These are phyloP conservation scores for Petrophora chlorosata DNA, from an alignment of 2,888 invertebrate genomes.

Conservation along the genomic window DNA sequence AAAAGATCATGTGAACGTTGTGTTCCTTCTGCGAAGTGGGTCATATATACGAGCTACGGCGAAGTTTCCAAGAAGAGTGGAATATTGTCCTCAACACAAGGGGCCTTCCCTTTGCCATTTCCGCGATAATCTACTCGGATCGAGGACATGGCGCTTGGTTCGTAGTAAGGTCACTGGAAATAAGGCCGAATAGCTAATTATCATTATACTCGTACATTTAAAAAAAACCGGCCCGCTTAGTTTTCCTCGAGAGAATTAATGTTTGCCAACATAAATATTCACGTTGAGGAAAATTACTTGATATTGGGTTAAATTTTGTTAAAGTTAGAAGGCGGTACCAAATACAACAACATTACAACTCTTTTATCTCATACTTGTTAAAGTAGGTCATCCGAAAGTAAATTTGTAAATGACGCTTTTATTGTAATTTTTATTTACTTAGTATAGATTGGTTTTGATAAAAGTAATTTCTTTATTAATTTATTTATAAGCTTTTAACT, in stretches of 20 bases:
- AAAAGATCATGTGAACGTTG: neutral
- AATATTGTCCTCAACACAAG: neutral
- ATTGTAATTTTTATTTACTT: too few relatives aligned
- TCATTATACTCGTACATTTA: too few relatives aligned
- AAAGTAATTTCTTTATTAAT: too few relatives aligned
- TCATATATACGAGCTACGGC: neutral
- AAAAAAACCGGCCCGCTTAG: constrained; percentile 36
- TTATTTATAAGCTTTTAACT: too few relatives aligned
- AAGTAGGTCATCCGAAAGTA: too few relatives aligned
- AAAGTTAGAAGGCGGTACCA: too few relatives aligned
- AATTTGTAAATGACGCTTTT: too few relatives aligned
- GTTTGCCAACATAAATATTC: constrained; percentile 20
- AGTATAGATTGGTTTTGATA: neutral
- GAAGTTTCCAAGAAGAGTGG: neutral
- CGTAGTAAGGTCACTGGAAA: constrained; percentile 44
- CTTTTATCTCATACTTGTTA: too few relatives aligned
- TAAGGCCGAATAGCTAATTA: constrained; percentile 46
- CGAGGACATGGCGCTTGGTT: constrained; percentile 48
- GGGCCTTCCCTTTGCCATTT: constrained; percentile 13
- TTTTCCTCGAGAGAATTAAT: constrained; percentile 41
- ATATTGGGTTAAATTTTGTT: neutral
- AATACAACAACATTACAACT: too few relatives aligned
- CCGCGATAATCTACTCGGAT: constrained; percentile 25
- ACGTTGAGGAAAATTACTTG: constrained; percentile 34
- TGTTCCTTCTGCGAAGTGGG: constrained; percentile 1